phyloP scores from a whole-genome alignment of 2,888 invertebrate genomes.

The Pycnomerus fuliginosus region DNA sequence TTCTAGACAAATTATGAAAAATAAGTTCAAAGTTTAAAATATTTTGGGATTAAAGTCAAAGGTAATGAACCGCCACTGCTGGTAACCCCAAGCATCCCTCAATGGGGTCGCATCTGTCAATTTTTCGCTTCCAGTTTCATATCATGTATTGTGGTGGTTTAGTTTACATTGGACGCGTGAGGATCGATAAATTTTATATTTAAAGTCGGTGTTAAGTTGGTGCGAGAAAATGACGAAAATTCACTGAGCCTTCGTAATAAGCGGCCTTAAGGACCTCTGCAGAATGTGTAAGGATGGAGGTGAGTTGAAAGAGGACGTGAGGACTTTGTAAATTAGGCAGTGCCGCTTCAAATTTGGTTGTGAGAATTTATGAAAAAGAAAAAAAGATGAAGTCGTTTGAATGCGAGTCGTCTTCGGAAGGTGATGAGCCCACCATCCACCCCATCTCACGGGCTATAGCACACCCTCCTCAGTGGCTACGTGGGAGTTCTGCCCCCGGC shows the following conservation, averaged over 20 bases:
- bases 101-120: conserved; percentile 55
- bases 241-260: not conserved
- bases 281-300: too few relatives aligned
- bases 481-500: conserved; percentile 39
- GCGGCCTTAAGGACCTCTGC: too few relatives aligned
- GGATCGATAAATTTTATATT: too few relatives aligned
- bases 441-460: conserved; percentile 50
- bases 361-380: conserved; percentile 6
- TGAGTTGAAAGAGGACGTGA: too few relatives aligned
- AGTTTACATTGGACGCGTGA: conserved; percentile 32
- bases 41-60: too few relatives aligned
- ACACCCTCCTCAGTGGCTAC: conserved; percentile 50
- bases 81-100: conserved; percentile 43
- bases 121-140: conserved; percentile 49
- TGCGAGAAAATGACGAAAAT: conserved; percentile 1
- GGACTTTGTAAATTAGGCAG: too few relatives aligned
- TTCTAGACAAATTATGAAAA: too few relatives aligned
- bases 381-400: conserved; percentile 52
- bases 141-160: conserved; percentile 35
- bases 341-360: too few relatives aligned
- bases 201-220: not conserved
- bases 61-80: conserved; percentile 37
- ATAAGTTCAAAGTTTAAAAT: too few relatives aligned
- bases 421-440: conserved; percentile 50
- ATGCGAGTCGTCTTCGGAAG: conserved; percentile 53